A percentile compares a stretch with the other conserved stretches of the same genome.
Evolutionary conservation across 2,113 vertebrate genomes (phyloP).

Genomic region (Xyrauchen texanus): DNA sequence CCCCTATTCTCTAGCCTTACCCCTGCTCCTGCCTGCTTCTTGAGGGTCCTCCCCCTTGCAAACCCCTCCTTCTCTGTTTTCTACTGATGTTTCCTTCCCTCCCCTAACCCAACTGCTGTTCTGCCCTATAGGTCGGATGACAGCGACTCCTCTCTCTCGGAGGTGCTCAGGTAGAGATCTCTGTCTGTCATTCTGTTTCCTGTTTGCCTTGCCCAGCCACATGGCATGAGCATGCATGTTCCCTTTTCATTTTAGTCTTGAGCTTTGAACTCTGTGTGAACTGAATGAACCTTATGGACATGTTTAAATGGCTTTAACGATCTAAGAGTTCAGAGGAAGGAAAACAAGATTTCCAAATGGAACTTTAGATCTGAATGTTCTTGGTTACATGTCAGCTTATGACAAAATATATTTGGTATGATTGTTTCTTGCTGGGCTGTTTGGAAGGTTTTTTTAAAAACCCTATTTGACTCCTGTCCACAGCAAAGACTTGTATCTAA

Average conservation of each 20-base stretch:
- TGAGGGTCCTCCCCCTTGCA: constrained; percentile 18
- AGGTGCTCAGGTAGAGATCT: constrained; percentile 98
- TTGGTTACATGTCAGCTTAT: constrained; percentile 18
- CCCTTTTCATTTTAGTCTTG: constrained; percentile 48
- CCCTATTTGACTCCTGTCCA: not conserved
- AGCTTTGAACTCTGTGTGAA: constrained; percentile 46
- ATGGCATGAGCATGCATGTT: constrained; percentile 64
- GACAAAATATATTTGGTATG: constrained; percentile 22
- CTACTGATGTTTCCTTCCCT: constrained; percentile 61
- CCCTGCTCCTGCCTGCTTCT: constrained; percentile 43
- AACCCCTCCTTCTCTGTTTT: constrained; percentile 26
- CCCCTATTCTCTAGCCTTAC: not conserved
- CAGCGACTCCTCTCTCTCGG: constrained; percentile 99
- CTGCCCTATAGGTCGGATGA: constrained; percentile 98
- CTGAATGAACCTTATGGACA: constrained; percentile 59
- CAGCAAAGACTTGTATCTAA: not conserved
- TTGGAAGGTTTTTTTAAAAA: not conserved
- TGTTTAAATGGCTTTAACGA: not conserved
- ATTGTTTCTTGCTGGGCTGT: constrained; percentile 8
- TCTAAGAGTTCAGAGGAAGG: not conserved
- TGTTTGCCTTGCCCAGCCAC: constrained; percentile 58
- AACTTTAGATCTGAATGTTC: not conserved
- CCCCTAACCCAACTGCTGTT: constrained; percentile 92
- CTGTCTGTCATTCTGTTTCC: constrained; percentile 59
- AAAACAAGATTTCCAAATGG: not conserved